Percentiles rank a stretch among this genome's conserved stretches.
Conservation (phyloP, 2,888 invertebrate species). For the Cephus spinipes region DNA sequence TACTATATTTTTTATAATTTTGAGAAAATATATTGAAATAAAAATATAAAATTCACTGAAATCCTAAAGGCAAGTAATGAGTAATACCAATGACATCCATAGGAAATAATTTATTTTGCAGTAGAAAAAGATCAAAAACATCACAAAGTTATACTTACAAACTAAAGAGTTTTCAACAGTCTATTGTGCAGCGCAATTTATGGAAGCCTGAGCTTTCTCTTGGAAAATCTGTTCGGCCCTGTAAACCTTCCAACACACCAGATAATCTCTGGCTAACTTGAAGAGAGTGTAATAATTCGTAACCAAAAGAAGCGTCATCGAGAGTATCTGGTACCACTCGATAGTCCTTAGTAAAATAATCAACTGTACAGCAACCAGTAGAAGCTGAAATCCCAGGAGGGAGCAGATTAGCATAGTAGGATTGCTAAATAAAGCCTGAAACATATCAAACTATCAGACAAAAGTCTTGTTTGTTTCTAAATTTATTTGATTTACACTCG, state of each 20-base stretch:
- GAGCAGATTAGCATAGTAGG: constrained; percentile 83
- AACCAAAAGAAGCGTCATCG: constrained; percentile 86
- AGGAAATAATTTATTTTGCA: constrained; percentile 20
- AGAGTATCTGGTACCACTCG: constrained; percentile 93
- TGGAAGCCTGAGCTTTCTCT: constrained; percentile 67
- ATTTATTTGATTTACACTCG: background rate
- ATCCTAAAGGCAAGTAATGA: background rate
- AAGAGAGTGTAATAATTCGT: constrained; percentile 94
- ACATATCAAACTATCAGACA: background rate
- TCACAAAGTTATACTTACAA: background rate
- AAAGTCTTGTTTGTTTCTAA: background rate
- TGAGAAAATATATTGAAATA: background rate
- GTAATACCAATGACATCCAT: background rate
- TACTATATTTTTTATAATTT: constrained; percentile 12
- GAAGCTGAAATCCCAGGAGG: constrained; percentile 78
- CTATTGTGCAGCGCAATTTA: constrained; percentile 28
- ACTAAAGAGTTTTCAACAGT: constrained; percentile 8
- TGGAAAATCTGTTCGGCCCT: constrained; percentile 78
- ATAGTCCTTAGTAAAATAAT: constrained; percentile 81
- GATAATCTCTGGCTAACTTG: constrained; percentile 87
- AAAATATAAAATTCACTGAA: background rate
- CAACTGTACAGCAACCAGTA: constrained; percentile 81
- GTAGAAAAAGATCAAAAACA: constrained; percentile 22
- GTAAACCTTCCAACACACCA: constrained; percentile 87
- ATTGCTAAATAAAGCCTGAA: constrained; percentile 87